Conservation (phyloP, 2,888 invertebrate genomes). For the Monoplex corrugatus region DNA sequence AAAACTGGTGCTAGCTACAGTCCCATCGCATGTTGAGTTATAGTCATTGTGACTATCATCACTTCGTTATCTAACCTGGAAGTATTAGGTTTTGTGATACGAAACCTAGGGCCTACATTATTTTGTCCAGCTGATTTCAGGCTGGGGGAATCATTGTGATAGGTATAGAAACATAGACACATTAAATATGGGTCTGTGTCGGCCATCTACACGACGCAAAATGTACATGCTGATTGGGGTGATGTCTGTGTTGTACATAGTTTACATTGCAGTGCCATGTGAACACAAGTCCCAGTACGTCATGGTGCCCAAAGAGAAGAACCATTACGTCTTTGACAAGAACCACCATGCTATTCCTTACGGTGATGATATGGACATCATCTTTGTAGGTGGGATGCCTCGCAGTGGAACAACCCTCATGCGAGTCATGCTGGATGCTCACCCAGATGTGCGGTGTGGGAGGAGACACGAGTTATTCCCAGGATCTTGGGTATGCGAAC, state of each 20-base stretch:
- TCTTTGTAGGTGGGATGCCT: conserved; percentile 93
- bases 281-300: conserved; percentile 61
- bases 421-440: conserved; percentile 98
- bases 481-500: conserved; percentile 96
- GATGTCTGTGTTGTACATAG: conserved; percentile 49
- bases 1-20: too few species aligned
- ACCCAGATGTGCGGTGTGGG: conserved; percentile 97
- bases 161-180: not conserved
- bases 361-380: conserved; percentile 93
- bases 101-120: too few species aligned
- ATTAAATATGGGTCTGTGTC: conserved; percentile 43
- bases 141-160: too few species aligned
- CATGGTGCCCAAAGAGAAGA: conserved; percentile 71
- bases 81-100: not conserved
- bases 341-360: conserved; percentile 82
- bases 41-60: not conserved
- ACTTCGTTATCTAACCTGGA: not conserved
- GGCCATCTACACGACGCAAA: conserved; percentile 45
- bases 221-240: conserved; percentile 31
- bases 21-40: not conserved
- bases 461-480: conserved; percentile 97
- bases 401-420: conserved; percentile 98
- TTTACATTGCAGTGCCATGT: conserved; percentile 64
- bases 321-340: conserved; percentile 69
- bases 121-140: too few species aligned